Conservation (phyloP, 1,140 invertebrate genomes). For the Cherax quadricarinatus region DNA sequence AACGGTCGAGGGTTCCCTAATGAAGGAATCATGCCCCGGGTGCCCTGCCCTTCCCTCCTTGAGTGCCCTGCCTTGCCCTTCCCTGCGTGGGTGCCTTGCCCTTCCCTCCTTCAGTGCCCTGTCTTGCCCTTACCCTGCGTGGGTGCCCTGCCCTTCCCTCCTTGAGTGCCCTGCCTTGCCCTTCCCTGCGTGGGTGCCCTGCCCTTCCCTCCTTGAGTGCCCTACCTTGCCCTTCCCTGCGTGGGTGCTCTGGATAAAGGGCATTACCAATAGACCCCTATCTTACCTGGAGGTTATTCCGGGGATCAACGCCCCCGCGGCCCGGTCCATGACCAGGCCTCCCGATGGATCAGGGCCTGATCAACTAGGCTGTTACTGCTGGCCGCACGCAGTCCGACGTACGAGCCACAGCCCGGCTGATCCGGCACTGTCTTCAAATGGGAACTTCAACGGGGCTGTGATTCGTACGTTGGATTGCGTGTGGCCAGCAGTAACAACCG, state of each 20-base stretch:
- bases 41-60: background rate
- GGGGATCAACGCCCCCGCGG: too few relatives aligned
- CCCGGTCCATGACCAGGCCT: too few relatives aligned
- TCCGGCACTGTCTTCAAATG: too few relatives aligned
- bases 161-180: background rate
- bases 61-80: background rate
- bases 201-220: background rate
- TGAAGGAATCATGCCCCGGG: slow-evolving; percentile 49
- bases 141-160: background rate
- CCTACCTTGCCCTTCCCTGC: background rate
- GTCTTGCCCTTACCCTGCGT: background rate
- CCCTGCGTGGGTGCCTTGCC: background rate
- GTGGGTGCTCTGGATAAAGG: background rate
- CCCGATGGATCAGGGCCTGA: too few relatives aligned
- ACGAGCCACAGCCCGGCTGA: too few relatives aligned
- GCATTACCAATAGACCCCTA: background rate
- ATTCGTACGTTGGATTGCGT: too few relatives aligned
- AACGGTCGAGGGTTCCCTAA: slow-evolving; percentile 53
- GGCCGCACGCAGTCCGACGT: too few relatives aligned
- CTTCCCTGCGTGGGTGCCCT: background rate
- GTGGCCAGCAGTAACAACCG: too few relatives aligned
- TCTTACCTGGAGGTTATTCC: too few relatives aligned
- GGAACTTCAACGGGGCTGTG: too few relatives aligned
- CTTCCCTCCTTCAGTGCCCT: background rate
- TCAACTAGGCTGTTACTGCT: too few relatives aligned